phyloP scores from a whole-genome alignment of 2,888 invertebrate species.

The Embidobia sp. region DNA sequence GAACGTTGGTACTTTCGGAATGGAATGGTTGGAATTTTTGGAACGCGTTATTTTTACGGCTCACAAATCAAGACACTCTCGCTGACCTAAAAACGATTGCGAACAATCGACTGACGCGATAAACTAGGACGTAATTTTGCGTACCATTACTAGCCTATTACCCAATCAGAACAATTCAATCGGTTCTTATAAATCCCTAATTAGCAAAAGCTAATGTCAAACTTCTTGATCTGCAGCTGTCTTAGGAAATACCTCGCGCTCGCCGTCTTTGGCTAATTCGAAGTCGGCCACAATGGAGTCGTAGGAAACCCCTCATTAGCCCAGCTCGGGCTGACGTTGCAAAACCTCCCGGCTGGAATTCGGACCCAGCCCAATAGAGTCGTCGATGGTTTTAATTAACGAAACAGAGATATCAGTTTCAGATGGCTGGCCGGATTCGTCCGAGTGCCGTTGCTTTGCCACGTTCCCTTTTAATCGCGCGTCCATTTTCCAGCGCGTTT shows the following conservation, averaged over 20 bases:
- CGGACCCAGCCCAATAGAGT: slow-evolving; percentile 38
- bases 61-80: background rate
- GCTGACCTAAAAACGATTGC: background rate
- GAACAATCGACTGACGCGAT: too few relatives aligned
- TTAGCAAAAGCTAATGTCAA: slow-evolving; percentile 1
- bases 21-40: too few relatives aligned
- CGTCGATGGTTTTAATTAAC: slow-evolving; percentile 39
- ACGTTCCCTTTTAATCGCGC: background rate
- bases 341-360: slow-evolving; percentile 15
- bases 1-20: too few relatives aligned
- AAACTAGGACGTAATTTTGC: background rate
- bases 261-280: background rate
- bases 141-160: background rate
- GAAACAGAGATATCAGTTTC: slow-evolving; percentile 34
- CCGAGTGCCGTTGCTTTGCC: background rate
- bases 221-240: background rate
- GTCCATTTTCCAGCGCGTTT: slow-evolving; percentile 16
- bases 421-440: slow-evolving; percentile 25
- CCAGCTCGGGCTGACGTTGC: slow-evolving; percentile 8
- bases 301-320: slow-evolving; percentile 21
- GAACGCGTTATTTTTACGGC: too few relatives aligned
- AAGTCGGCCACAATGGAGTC: slow-evolving; percentile 23
- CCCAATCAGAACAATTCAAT: slow-evolving; percentile 19
- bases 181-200: slow-evolving; percentile 19
- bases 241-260: slow-evolving; percentile 8